A percentile compares a stretch with the other conserved stretches of the same genome.
Evolutionary conservation across 2,888 invertebrate genomes (phyloP).

Genomic region (Elmis aenea): DNA sequence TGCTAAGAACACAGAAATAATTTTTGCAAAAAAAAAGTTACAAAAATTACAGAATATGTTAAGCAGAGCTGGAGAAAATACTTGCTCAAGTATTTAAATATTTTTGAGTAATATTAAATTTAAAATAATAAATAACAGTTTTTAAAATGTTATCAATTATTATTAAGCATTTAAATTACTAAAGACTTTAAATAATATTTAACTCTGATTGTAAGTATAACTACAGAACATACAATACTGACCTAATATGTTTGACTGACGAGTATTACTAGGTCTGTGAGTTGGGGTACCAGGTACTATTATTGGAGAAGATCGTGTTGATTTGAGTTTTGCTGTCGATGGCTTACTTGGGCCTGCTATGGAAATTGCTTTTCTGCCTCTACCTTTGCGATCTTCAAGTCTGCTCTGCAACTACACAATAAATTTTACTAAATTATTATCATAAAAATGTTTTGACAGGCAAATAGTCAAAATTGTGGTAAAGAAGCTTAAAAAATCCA

Average conservation of each 20-base stretch:
- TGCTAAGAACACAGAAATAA: too few relatives aligned
- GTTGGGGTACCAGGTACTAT: slow-evolving; percentile 30
- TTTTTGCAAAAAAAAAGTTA: not conserved
- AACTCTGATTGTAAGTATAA: too few relatives aligned
- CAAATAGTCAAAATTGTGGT: not conserved
- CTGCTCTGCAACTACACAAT: slow-evolving; percentile 46
- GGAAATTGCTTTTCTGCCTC: slow-evolving; percentile 44
- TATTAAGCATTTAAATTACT: too few relatives aligned
- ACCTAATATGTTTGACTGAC: slow-evolving; percentile 36
- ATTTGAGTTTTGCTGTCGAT: slow-evolving; percentile 34
- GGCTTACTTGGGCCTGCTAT: slow-evolving; percentile 42
- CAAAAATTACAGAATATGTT: not conserved
- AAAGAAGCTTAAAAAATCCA: too few relatives aligned
- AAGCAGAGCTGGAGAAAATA: not conserved
- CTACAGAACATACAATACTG: too few relatives aligned
- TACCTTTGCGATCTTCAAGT: slow-evolving; percentile 53
- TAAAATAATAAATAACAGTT: not conserved
- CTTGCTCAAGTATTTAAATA: not conserved
- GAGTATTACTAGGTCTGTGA: slow-evolving; percentile 35
- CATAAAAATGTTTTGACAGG: too few relatives aligned
- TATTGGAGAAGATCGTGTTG: slow-evolving; percentile 25
- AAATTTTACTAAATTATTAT: too few relatives aligned
- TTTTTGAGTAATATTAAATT: not conserved
- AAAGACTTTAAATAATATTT: too few relatives aligned
- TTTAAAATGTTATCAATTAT: too few relatives aligned